Conservation (phyloP, 2,888 invertebrate species). For the Melikaiella ostensackeni region DNA sequence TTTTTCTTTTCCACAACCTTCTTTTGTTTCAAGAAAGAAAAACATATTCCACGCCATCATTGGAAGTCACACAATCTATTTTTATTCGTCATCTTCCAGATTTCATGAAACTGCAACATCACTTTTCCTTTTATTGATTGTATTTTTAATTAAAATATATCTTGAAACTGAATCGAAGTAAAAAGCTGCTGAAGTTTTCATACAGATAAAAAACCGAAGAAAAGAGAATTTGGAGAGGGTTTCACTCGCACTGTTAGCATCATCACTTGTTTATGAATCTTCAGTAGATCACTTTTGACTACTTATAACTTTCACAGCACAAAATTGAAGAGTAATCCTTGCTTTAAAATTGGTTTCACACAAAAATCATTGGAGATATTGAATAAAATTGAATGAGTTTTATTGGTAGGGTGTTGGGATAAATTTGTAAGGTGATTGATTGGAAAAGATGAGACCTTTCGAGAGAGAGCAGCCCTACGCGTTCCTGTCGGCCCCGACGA, state of each 20-base stretch:
- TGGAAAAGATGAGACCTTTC: slow-evolving; percentile 5
- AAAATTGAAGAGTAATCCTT: not conserved
- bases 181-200: too few species aligned
- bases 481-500: slow-evolving; percentile 73
- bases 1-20: slow-evolving; percentile 29
- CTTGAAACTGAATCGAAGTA: not conserved
- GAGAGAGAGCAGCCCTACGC: slow-evolving; percentile 67
- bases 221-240: too few species aligned
- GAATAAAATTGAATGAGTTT: not conserved
- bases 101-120: not conserved
- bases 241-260: not conserved
- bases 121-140: not conserved
- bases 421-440: not conserved
- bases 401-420: not conserved
- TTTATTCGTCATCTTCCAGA: not conserved
- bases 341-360: not conserved
- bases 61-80: not conserved
- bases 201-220: too few species aligned
- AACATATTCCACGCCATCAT: slow-evolving; percentile 9
- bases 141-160: not conserved
- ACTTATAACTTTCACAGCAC: not conserved
- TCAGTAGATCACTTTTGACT: not conserved
- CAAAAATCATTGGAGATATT: not conserved
- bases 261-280: not conserved
- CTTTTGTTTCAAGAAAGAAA: slow-evolving; percentile 29